Conservation (phyloP, 2,888 invertebrate genomes). For the Eremobia ochroleuca region DNA sequence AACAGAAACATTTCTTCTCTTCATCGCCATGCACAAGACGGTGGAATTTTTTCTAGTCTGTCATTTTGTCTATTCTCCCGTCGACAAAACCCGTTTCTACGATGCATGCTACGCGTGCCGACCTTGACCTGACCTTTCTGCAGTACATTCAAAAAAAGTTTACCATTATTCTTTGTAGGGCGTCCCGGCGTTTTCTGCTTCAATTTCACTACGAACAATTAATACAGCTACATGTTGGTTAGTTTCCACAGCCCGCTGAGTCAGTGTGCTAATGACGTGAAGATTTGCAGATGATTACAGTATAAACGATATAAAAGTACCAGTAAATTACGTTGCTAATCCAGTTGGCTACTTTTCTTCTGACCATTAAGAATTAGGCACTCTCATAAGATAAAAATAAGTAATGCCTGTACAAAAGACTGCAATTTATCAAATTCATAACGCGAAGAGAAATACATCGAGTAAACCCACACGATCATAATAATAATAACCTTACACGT, state of each 20-base stretch:
- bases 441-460: constrained; percentile 13
- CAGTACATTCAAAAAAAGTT: background rate
- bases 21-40: background rate
- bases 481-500: constrained; percentile 42
- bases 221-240: background rate
- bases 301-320: background rate
- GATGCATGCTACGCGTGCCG: background rate
- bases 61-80: background rate
- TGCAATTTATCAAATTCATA: constrained; percentile 46
- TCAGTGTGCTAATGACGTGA: background rate
- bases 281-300: background rate
- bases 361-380: background rate
- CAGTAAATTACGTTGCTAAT: background rate
- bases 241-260: background rate
- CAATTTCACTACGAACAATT: background rate
- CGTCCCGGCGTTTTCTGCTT: too few species aligned
- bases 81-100: background rate
- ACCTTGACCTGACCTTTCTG: background rate
- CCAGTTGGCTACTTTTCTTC: background rate
- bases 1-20: background rate
- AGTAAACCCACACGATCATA: constrained; percentile 42
- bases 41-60: too few species aligned
- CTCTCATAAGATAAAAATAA: constrained; percentile 21
- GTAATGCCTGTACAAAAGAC: constrained; percentile 22
- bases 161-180: background rate